Evolutionary conservation across 1,140 invertebrate genomes (phyloP), one percentile per base, ranked within the genome.

Genomic region (Euura lappo): DNA sequence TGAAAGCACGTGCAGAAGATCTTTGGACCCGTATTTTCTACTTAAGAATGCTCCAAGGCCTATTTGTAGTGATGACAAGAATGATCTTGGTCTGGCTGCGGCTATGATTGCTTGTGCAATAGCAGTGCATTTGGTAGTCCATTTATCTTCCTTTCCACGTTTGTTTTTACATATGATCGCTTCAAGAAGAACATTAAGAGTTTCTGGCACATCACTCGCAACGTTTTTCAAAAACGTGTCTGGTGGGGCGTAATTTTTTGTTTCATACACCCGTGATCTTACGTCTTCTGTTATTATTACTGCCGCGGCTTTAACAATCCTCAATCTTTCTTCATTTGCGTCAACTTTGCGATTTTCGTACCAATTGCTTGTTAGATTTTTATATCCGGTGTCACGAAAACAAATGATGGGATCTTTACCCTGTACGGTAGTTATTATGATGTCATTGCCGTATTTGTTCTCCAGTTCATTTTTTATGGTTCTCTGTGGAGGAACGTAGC

Each of bases 181-280:
- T n/a, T 64, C 60, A n/a, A 73, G 65, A 70, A 73, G 65, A 2
- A 44, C 28, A 44, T 44, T n/a, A 47, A 75, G 60, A 51, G 47
- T n/a, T 7, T 51, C 47, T 7, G 47, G 47, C 6, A 51, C 47
- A 11, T 51, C 47, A 51, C 6, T 51, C 1, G 6, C 66, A 65
- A 72, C 73, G 42, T 72, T 43, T 7, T 6, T 11, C 1, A 51
- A 51, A 76, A 76, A 77, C 13, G 70, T 46, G 28, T 74, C 72
- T 65, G 78, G 71, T 64, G 81, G 76, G 72, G 84, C 79, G 80
- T 85, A 86, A 44, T 72, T 51, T 43, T 80, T 78, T 10, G 76
- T 79, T 71, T 82, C 80, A 79, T 79, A 73, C 28, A 78, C 69
- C 69, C 70, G 8, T 42, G 78, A 80, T 67, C 78, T 43, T 42